Evolutionary conservation across 2,888 invertebrate species (phyloP).

Genomic region (Micoletzkya japonica): DNA sequence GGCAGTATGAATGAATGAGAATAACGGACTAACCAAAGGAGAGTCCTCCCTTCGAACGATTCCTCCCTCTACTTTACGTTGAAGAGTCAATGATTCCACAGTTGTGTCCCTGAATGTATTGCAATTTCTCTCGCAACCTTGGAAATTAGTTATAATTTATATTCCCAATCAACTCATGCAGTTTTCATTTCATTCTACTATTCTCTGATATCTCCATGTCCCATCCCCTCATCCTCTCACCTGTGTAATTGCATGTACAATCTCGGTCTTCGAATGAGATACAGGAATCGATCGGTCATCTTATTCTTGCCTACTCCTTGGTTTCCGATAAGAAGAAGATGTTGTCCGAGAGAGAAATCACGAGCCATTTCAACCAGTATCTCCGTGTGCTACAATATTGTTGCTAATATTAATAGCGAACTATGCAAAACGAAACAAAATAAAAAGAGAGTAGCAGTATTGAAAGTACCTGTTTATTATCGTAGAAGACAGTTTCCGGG

Average conservation of each 20-base stretch:
- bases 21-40: slow-evolving; percentile 75
- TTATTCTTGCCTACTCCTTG: slow-evolving; percentile 98
- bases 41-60: slow-evolving; percentile 90
- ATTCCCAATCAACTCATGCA: not conserved
- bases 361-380: slow-evolving; percentile 84
- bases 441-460: not conserved
- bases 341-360: slow-evolving; percentile 87
- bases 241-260: slow-evolving; percentile 89
- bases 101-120: slow-evolving; percentile 79
- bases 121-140: not conserved
- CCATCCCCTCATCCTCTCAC: slow-evolving; percentile 46
- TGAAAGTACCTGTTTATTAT: slow-evolving; percentile 77
- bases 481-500: slow-evolving; percentile 89
- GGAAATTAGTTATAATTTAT: not conserved
- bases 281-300: slow-evolving; percentile 85
- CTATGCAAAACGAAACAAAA: too few relatives aligned
- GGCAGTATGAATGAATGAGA: not conserved
- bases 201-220: not conserved
- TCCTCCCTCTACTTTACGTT: slow-evolving; percentile 86
- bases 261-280: slow-evolving; percentile 83
- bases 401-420: too few relatives aligned
- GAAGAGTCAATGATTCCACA: slow-evolving; percentile 86
- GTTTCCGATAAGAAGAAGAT: slow-evolving; percentile 91
- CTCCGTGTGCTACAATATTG: slow-evolving; percentile 74
- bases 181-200: not conserved